phyloP scores from a whole-genome alignment of 2,797 vertebrate genomes.

The Sebastes glaucus region DNA sequence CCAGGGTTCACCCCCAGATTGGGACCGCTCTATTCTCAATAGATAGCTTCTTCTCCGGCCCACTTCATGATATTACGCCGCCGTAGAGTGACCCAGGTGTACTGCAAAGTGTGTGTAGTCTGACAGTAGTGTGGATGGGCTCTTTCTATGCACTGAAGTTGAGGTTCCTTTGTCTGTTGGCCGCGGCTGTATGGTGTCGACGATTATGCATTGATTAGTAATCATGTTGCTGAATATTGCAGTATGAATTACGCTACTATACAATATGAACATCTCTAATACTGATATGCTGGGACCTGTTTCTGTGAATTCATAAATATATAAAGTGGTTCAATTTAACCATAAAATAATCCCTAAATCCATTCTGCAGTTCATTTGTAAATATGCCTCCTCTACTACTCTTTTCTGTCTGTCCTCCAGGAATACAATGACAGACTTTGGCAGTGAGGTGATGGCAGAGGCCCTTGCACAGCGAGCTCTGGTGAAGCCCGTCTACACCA shows the following conservation, averaged over 20 bases:
- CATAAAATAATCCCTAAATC: background rate
- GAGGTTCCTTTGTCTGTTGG: background rate
- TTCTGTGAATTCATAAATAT: background rate
- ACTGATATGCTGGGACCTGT: background rate
- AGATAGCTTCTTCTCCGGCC: conserved; percentile 33
- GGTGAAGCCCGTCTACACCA: conserved; percentile 94
- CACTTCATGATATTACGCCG: conserved; percentile 26
- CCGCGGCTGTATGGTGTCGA: background rate
- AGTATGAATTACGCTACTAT: background rate
- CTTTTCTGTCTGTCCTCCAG: conserved; percentile 66
- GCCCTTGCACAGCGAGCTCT: conserved; percentile 93
- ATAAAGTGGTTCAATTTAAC: background rate
- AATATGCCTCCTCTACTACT: background rate
- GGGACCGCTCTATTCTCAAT: conserved; percentile 37
- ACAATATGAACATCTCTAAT: background rate
- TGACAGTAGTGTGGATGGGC: background rate
- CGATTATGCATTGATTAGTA: background rate
- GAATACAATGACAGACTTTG: conserved; percentile 93
- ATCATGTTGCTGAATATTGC: background rate
- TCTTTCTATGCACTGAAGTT: background rate
- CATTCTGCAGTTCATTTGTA: background rate
- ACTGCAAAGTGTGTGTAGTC: background rate
- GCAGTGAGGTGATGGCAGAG: conserved; percentile 95
- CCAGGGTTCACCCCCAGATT: conserved; percentile 45
- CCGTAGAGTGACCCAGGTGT: conserved; percentile 38